phyloP scores from a whole-genome alignment of 2,797 vertebrate species.

The Prionace glauca region DNA sequence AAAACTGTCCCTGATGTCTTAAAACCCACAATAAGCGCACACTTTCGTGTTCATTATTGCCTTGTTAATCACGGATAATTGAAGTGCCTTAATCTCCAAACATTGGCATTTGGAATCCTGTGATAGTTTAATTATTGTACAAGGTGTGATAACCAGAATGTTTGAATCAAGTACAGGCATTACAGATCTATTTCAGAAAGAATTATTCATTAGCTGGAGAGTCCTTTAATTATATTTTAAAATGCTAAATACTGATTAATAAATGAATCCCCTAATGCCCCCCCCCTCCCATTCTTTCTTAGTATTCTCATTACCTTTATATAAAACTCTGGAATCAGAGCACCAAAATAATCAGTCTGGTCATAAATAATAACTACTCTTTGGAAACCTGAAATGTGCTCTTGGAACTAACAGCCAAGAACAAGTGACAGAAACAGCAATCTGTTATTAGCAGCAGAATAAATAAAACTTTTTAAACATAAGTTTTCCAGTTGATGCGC shows the following conservation, averaged over 20 bases:
- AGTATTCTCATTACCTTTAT: background rate
- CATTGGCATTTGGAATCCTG: background rate
- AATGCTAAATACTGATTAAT: background rate
- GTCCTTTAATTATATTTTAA: background rate
- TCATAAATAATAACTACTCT: background rate
- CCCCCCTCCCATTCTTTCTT: background rate
- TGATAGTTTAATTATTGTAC: constrained; percentile 7
- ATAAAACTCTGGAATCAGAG: background rate
- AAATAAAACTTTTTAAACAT: background rate
- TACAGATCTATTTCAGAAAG: background rate
- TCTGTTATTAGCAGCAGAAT: background rate
- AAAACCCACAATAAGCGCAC: background rate
- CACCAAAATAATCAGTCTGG: background rate
- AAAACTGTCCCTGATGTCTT: background rate
- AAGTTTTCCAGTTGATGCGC: background rate
- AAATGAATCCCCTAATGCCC: background rate
- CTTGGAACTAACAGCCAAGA: background rate
- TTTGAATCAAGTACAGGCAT: background rate
- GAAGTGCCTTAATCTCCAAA: constrained; percentile 9
- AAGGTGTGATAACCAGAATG: constrained; percentile 2
- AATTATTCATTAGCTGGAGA: background rate
- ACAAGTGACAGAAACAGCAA: background rate
- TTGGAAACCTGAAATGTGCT: background rate
- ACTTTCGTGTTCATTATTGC: constrained; percentile 20
- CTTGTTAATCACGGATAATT: constrained; percentile 15